These are phyloP conservation scores for Ginglymostoma cirratum DNA, from an alignment of 2,113 vertebrate genomes.

Conservation along the genomic window DNA sequence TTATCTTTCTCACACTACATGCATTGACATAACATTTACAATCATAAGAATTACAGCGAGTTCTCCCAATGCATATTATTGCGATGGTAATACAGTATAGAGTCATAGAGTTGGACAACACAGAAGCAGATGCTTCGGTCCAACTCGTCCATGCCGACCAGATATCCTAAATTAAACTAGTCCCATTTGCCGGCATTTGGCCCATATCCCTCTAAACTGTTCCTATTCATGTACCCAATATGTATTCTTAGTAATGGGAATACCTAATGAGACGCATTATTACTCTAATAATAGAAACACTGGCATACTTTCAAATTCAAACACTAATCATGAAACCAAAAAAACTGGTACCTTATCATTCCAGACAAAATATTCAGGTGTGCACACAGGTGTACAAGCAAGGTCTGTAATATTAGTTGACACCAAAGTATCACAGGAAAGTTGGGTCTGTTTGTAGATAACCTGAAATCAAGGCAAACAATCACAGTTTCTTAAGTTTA, in stretches of 20 bases:
- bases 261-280: neutral
- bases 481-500: neutral
- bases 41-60: neutral
- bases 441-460: conserved; percentile 68
- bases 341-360: conserved; percentile 62
- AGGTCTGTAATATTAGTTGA: conserved; percentile 50
- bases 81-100: neutral
- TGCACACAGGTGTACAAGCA: conserved; percentile 49
- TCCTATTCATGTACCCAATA: too few relatives aligned
- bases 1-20: neutral
- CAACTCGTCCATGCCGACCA: too few relatives aligned
- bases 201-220: too few relatives aligned
- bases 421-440: conserved; percentile 44
- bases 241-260: neutral
- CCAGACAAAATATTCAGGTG: conserved; percentile 62
- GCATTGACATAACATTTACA: neutral
- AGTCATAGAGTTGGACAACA: too few relatives aligned
- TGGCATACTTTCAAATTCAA: neutral
- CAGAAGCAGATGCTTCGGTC: too few relatives aligned
- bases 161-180: too few relatives aligned
- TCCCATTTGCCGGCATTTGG: too few relatives aligned
- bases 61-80: neutral
- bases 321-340: neutral
- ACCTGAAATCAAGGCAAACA: conserved; percentile 52
- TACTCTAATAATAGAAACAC: neutral